These are phyloP conservation scores for Onthophagus taurus DNA, from an alignment of 1,140 invertebrate genomes.

Conservation along the genomic window DNA sequence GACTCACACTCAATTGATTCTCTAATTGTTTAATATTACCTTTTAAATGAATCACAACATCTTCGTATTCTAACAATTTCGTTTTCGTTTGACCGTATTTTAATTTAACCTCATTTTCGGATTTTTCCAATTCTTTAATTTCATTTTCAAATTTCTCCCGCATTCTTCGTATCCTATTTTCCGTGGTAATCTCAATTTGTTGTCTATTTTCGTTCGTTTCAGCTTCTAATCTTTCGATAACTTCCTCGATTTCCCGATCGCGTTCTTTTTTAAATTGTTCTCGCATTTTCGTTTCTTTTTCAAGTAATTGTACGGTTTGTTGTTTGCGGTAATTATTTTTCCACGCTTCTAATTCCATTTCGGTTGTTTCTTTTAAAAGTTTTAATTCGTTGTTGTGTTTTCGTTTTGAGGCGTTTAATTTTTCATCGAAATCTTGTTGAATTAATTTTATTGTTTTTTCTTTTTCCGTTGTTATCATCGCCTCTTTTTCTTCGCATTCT, in stretches of 20 bases:
- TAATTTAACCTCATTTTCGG: constrained; percentile 45
- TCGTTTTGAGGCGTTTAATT: constrained; percentile 30
- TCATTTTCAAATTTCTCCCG: constrained; percentile 67
- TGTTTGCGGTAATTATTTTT: constrained; percentile 47
- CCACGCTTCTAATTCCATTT: constrained; percentile 47
- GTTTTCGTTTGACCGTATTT: constrained; percentile 49
- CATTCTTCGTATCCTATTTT: constrained; percentile 54
- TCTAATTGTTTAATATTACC: constrained; percentile 40
- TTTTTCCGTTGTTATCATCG: constrained; percentile 33
- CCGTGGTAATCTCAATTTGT: constrained; percentile 45
- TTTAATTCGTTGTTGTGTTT: constrained; percentile 45
- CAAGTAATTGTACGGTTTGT: constrained; percentile 42
- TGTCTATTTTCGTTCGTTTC: constrained; percentile 43
- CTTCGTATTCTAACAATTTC: constrained; percentile 46
- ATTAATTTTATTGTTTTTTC: constrained; percentile 38
- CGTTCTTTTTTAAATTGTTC: constrained; percentile 51
- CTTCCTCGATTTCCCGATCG: constrained; percentile 56
- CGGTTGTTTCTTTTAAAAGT: constrained; percentile 43
- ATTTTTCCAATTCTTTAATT: constrained; percentile 50
- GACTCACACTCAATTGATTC: constrained; percentile 43
- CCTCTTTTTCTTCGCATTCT: constrained; percentile 42
- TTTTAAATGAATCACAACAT: constrained; percentile 44
- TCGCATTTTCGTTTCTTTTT: constrained; percentile 48
- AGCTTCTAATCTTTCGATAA: constrained; percentile 51
- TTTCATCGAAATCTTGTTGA: constrained; percentile 41